phyloP scores from a whole-genome alignment of 2,888 invertebrate genomes.

The Heliconius charithonia region DNA sequence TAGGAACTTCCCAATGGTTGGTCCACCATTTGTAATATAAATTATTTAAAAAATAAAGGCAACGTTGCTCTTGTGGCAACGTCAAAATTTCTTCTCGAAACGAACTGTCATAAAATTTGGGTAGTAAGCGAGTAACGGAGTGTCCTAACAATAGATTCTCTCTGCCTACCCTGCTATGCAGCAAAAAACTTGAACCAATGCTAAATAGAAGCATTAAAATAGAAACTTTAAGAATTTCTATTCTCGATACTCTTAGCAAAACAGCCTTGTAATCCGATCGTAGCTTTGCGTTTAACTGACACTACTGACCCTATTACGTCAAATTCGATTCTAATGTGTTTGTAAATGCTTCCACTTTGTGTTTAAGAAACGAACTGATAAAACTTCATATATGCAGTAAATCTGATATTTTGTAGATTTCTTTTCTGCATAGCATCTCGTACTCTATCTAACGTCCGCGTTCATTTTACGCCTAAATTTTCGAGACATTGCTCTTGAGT shows the following conservation, averaged over 20 bases:
- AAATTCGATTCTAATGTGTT: constrained; percentile 3
- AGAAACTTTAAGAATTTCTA: background rate
- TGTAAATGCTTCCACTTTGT: background rate
- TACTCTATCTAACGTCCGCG: no score
- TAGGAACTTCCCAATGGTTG: no score
- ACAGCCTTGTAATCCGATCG: constrained; percentile 9
- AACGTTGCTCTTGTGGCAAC: no score
- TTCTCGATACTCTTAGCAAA: constrained; percentile 3
- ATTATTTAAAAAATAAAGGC: no score
- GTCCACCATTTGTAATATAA: no score
- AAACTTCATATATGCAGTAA: background rate
- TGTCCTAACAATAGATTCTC: background rate
- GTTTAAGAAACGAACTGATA: background rate
- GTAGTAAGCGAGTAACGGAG: no score
- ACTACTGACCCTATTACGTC: constrained; percentile 15
- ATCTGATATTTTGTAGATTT: background rate
- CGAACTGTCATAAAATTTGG: no score
- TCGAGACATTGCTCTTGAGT: no score
- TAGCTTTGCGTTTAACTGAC: constrained; percentile 14
- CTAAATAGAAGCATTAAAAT: background rate
- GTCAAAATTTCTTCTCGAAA: no score
- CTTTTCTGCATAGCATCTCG: no score
- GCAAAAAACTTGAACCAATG: background rate
- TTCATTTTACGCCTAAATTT: no score
- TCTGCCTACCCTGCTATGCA: background rate